phyloP scores from a whole-genome alignment of 2,113 vertebrate species.

The Oxyruncus cristatus region DNA sequence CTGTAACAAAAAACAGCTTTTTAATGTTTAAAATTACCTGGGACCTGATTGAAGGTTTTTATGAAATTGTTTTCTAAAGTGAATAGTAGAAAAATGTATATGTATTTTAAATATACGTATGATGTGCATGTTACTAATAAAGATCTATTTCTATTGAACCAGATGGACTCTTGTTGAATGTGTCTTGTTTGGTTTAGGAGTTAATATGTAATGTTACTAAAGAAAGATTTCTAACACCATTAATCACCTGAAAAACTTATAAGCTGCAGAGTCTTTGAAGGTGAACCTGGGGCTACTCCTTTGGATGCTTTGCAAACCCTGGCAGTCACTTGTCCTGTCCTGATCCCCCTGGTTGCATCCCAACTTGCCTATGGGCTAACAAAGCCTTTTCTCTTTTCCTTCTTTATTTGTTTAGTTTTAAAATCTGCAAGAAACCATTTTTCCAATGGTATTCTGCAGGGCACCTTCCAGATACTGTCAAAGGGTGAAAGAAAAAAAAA shows the following conservation, averaged over 20 bases:
- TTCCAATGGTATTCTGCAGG: background rate
- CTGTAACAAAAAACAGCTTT: slow-evolving; percentile 58
- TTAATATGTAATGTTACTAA: background rate
- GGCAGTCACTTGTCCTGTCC: background rate
- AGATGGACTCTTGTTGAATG: background rate
- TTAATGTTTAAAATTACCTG: slow-evolving; percentile 75
- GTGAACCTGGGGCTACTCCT: background rate
- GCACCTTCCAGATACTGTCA: background rate
- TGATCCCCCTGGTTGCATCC: background rate
- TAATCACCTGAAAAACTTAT: background rate
- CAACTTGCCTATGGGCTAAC: background rate
- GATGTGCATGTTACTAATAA: slow-evolving; percentile 76
- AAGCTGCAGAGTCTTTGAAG: background rate
- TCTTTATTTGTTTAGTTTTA: background rate
- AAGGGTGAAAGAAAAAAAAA: background rate
- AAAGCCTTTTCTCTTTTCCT: background rate
- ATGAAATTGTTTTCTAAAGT: slow-evolving; percentile 77
- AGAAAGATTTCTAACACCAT: background rate
- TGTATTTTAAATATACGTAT: slow-evolving; percentile 77
- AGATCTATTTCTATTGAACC: slow-evolving; percentile 76
- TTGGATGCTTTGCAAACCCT: background rate
- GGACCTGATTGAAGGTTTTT: slow-evolving; percentile 71
- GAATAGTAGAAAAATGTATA: slow-evolving; percentile 71
- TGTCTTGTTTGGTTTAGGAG: background rate
- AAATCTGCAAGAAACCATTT: background rate